Conservation (phyloP, 2,797 vertebrate genomes). For the Salarias fasciatus region DNA sequence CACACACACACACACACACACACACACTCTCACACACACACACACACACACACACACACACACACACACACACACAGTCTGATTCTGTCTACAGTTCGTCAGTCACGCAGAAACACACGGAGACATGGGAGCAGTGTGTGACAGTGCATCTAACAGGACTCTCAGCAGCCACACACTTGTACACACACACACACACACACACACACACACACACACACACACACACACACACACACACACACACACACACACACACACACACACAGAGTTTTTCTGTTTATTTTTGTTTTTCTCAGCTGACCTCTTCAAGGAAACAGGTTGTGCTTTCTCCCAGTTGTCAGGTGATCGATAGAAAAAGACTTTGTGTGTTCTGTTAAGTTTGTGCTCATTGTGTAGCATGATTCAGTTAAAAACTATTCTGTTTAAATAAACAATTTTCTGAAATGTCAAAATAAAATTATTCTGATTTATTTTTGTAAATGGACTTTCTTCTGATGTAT, state of each 20-base stretch:
- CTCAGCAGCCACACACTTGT: conserved; percentile 47
- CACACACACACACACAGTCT: conserved; percentile 13
- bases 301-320: conserved; percentile 64
- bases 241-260: background rate
- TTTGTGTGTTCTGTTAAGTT: background rate
- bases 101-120: conserved; percentile 63
- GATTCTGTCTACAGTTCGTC: conserved; percentile 56
- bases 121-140: conserved; percentile 64
- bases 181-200: conserved; percentile 9
- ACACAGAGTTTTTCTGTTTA: conserved; percentile 16
- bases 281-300: conserved; percentile 55
- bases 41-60: conserved; percentile 8
- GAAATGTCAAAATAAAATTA: too few species aligned
- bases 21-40: background rate
- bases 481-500: too few species aligned
- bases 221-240: background rate
- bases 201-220: background rate
- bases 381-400: background rate
- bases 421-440: too few species aligned
- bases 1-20: background rate
- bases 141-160: conserved; percentile 56
- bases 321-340: conserved; percentile 39
- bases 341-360: conserved; percentile 25
- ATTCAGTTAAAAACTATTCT: too few species aligned
- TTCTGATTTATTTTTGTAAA: too few species aligned